Evolutionary conservation across 2,113 vertebrate genomes (phyloP).

Genomic region (Picathartes gymnocephalus): DNA sequence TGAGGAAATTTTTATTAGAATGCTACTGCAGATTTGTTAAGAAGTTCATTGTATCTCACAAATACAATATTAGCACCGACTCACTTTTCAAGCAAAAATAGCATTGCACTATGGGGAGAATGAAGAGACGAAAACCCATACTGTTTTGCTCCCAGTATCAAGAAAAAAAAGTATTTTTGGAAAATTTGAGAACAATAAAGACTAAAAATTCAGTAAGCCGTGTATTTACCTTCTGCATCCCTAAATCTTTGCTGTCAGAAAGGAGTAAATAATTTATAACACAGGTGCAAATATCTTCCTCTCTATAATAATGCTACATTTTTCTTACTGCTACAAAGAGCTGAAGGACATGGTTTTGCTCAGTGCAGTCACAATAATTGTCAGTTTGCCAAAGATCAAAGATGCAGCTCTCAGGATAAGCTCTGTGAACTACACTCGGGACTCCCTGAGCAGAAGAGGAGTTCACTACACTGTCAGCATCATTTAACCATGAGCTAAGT

Average conservation of each 20-base stretch:
- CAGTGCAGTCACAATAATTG: not conserved
- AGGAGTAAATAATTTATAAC: not conserved
- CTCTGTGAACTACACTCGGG: not conserved
- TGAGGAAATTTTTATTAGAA: not conserved
- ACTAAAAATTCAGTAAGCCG: not conserved
- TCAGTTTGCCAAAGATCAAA: not conserved
- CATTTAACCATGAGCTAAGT: not conserved
- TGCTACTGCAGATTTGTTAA: not conserved
- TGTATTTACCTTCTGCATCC: not conserved
- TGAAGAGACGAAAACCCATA: not conserved
- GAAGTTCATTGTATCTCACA: not conserved
- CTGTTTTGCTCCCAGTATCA: not conserved
- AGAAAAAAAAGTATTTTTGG: not conserved
- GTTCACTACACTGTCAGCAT: not conserved
- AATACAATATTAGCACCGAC: not conserved
- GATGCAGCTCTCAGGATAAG: not conserved
- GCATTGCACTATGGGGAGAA: not conserved
- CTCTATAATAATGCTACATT: not conserved
- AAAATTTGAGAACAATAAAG: not conserved
- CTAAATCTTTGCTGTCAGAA: not conserved
- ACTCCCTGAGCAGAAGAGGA: not conserved
- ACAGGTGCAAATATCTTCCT: not conserved
- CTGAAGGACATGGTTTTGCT: not conserved
- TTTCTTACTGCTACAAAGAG: not conserved
- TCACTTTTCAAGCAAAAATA: not conserved